These are phyloP conservation scores for Tyto alba DNA, from an alignment of 2,113 vertebrate species.

Conservation along the genomic window DNA sequence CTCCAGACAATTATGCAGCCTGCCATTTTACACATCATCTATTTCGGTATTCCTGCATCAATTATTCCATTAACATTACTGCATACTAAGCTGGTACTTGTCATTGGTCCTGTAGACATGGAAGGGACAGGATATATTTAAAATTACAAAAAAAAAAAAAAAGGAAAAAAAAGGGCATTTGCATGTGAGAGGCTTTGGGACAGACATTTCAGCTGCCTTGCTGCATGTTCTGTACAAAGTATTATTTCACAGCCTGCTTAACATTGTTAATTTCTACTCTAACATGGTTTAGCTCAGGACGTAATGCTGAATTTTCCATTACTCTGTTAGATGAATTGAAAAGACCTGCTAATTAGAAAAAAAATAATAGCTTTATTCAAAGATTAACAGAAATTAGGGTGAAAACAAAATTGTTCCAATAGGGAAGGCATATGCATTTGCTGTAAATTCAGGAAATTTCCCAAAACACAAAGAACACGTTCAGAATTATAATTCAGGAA, in stretches of 20 bases:
- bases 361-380: constrained; percentile 18
- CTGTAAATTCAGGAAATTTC: constrained; percentile 8
- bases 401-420: neutral
- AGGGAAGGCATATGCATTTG: neutral
- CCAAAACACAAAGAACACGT: neutral
- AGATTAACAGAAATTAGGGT: constrained; percentile 49
- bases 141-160: neutral
- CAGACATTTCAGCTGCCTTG: neutral
- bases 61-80: constrained; percentile 65
- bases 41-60: constrained; percentile 65
- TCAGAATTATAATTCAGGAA: constrained; percentile 8
- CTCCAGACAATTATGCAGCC: constrained; percentile 72
- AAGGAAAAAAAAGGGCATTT: constrained; percentile 13
- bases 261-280: constrained; percentile 31
- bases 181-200: neutral
- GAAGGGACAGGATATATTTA: neutral
- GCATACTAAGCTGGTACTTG: constrained; percentile 11
- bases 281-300: constrained; percentile 13
- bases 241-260: constrained; percentile 28
- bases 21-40: constrained; percentile 74
- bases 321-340: constrained; percentile 11
- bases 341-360: constrained; percentile 27
- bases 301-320: constrained; percentile 34
- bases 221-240: neutral
- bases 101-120: constrained; percentile 5